Evolutionary conservation across 1,140 invertebrate species (phyloP).

Genomic region (Cherax destructor): DNA sequence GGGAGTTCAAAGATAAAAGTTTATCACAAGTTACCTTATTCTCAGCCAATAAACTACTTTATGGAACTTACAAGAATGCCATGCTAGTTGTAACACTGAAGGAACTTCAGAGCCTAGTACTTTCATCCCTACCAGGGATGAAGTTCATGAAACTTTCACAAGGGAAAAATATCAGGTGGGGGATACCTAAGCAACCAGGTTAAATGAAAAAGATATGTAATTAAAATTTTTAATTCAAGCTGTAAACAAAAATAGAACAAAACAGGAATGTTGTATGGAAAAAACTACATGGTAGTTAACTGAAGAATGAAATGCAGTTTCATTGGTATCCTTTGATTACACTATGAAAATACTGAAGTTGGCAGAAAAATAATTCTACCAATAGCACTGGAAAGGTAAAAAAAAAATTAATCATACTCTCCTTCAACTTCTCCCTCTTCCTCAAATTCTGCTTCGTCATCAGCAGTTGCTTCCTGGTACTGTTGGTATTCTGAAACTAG

Average conservation of each 20-base stretch:
- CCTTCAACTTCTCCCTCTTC: constrained; percentile 60
- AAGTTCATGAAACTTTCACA: too few species aligned
- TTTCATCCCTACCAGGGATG: too few species aligned
- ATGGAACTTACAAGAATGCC: too few species aligned
- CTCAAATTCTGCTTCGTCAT: constrained; percentile 65
- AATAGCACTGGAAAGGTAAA: background rate
- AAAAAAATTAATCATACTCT: constrained; percentile 46
- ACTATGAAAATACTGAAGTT: constrained; percentile 45
- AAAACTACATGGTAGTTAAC: constrained; percentile 59
- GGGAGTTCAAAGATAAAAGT: too few species aligned
- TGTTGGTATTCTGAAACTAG: constrained; percentile 59
- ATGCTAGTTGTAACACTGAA: too few species aligned
- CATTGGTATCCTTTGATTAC: constrained; percentile 23
- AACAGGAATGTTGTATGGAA: constrained; percentile 10
- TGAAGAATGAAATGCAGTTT: constrained; percentile 43
- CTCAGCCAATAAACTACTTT: too few species aligned
- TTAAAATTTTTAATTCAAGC: background rate
- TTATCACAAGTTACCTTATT: too few species aligned
- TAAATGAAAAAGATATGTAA: background rate
- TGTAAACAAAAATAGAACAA: background rate
- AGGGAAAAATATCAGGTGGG: too few species aligned
- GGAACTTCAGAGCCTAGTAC: too few species aligned
- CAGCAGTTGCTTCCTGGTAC: constrained; percentile 62
- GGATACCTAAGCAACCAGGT: too few species aligned
- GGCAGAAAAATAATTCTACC: background rate